Percentiles rank a stretch among this genome's conserved stretches.
Conservation (phyloP, 2,888 invertebrate species). For the Eurois occulta region DNA sequence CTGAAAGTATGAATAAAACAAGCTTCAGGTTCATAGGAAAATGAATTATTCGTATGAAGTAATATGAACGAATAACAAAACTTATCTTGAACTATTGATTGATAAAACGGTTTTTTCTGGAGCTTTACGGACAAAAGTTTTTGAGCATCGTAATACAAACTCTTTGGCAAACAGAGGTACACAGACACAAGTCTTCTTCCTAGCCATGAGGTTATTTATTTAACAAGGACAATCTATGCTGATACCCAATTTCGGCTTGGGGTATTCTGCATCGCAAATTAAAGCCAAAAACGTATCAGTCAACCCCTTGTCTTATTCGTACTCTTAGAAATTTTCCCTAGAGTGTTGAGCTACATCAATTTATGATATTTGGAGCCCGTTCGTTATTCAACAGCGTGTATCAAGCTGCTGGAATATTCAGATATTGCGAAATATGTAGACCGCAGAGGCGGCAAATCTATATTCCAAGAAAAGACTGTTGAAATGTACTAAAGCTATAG, state of each 20-base stretch:
- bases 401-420: conserved; percentile 44
- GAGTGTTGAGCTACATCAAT: conserved; percentile 37
- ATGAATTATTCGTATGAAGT: neutral
- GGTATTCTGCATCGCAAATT: neutral
- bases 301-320: conserved; percentile 21
- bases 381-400: conserved; percentile 43
- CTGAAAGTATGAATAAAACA: conserved; percentile 21
- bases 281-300: neutral
- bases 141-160: neutral
- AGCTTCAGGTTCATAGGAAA: neutral
- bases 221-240: neutral
- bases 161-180: neutral
- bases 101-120: neutral
- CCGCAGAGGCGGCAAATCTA: neutral
- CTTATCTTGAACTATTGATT: neutral
- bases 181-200: neutral
- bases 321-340: conserved; percentile 23
- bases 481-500: neutral
- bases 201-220: neutral
- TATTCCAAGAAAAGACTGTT: neutral
- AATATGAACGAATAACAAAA: neutral
- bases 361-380: conserved; percentile 38
- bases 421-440: conserved; percentile 17
- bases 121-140: no score
- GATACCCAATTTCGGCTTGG: neutral